These are phyloP conservation scores for Panulirus ornatus DNA, from an alignment of 1,140 invertebrate species.

Conservation along the genomic window DNA sequence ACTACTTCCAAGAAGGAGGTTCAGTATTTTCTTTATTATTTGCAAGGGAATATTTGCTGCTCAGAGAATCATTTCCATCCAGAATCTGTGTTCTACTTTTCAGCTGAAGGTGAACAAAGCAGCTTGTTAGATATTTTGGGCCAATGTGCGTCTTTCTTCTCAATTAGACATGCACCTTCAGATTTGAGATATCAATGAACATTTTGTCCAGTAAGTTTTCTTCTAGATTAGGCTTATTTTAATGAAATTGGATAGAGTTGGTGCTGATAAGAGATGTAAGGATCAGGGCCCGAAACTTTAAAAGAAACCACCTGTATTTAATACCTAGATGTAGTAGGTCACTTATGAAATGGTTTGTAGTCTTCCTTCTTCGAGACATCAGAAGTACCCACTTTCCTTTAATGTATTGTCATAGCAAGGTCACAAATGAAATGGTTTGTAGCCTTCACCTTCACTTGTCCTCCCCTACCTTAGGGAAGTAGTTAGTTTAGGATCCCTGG, in stretches of 20 bases:
- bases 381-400: not conserved
- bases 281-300: not conserved
- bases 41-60: no score
- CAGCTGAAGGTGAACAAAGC: slow-evolving; percentile 41
- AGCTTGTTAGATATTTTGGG: slow-evolving; percentile 18
- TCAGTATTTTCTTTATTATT: no score
- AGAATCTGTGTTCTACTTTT: slow-evolving; percentile 25
- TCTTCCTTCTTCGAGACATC: no score
- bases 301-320: not conserved
- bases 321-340: no score
- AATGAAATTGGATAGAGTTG: not conserved
- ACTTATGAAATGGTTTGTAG: no score
- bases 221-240: not conserved
- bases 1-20: no score
- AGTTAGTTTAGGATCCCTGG: no score
- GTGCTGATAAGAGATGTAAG: not conserved
- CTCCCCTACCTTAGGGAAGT: no score
- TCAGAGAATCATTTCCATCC: slow-evolving; percentile 1
- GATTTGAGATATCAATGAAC: not conserved
- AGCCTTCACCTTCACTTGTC: not conserved
- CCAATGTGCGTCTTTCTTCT: not conserved
- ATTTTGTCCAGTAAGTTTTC: slow-evolving; percentile 8
- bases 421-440: slow-evolving; percentile 1
- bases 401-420: not conserved
- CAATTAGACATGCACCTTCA: slow-evolving; percentile 23